Evolutionary conservation across 1,140 invertebrate species (phyloP).

Genomic region (Eciton burchellii): DNA sequence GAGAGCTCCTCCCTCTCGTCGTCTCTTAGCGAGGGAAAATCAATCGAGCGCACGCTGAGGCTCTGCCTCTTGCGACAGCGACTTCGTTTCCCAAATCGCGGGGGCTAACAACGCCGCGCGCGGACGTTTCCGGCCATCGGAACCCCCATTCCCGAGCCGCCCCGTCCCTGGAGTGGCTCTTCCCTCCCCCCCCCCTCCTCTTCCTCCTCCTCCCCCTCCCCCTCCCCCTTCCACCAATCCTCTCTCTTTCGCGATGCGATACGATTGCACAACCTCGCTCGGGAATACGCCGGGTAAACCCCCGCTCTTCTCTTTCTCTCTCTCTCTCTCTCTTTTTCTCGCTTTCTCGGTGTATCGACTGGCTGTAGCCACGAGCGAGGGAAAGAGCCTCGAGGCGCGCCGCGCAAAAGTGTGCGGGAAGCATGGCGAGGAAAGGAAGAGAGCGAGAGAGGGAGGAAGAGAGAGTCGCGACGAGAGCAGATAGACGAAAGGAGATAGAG

Average conservation of each 20-base stretch:
- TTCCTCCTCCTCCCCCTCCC: too few relatives aligned
- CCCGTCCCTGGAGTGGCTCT: neutral
- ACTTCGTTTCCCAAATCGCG: conserved; percentile 40
- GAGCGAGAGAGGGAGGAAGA: neutral
- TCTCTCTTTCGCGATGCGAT: conserved; percentile 12
- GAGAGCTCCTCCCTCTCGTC: conserved; percentile 15
- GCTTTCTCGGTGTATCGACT: conserved; percentile 48
- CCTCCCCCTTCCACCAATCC: too few relatives aligned
- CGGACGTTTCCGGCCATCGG: conserved; percentile 11
- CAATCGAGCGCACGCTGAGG: conserved; percentile 53
- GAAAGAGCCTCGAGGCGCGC: conserved; percentile 41
- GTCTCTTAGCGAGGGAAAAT: conserved; percentile 56
- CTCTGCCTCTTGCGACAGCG: conserved; percentile 18
- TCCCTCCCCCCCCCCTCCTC: too few relatives aligned
- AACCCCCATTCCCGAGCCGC: neutral
- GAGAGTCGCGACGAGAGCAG: conserved; percentile 34
- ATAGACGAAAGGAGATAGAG: conserved; percentile 47
- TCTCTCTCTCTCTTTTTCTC: neutral
- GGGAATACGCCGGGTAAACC: conserved; percentile 29
- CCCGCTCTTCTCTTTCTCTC: neutral
- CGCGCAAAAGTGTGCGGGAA: conserved; percentile 30
- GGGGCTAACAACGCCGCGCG: neutral
- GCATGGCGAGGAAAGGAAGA: neutral
- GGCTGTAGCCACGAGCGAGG: conserved; percentile 49
- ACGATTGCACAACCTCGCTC: conserved; percentile 20